A percentile compares a stretch with the other conserved stretches of the same genome.
phyloP scores from a whole-genome alignment of 2,797 vertebrate genomes.

The Cetoscarus ocellatus region DNA sequence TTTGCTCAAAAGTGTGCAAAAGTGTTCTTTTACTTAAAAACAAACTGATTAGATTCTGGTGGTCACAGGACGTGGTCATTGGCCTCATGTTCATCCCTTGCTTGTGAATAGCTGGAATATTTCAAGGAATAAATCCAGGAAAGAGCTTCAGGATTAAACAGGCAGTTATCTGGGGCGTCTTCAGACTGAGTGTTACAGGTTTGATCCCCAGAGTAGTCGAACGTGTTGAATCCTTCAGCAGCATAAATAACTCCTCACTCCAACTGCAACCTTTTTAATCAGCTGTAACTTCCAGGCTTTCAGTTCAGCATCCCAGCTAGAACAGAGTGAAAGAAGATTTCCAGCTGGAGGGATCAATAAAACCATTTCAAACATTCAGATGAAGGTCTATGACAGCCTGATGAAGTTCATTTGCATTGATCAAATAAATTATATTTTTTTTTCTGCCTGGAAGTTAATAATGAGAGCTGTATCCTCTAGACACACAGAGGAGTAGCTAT shows the following conservation, averaged over 20 bases:
- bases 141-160: not conserved
- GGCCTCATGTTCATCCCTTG: too few species aligned
- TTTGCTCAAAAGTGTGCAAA: too few species aligned
- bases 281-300: not conserved
- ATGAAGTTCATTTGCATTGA: conserved; percentile 8
- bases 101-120: too few species aligned
- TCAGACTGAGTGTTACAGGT: conserved; percentile 23
- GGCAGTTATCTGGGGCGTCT: not conserved
- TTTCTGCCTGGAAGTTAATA: too few species aligned
- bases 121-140: too few species aligned
- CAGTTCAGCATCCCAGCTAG: not conserved
- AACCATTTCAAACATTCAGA: conserved; percentile 33
- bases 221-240: not conserved
- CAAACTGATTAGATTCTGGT: too few species aligned
- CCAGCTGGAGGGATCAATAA: conserved; percentile 31
- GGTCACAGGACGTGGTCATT: too few species aligned
- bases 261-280: conserved; percentile 13
- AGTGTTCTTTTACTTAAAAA: too few species aligned
- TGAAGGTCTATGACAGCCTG: conserved; percentile 1
- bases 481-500: too few species aligned
- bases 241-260: conserved; percentile 11
- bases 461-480: too few species aligned
- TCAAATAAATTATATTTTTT: too few species aligned
- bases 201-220: not conserved
- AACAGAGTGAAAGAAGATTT: conserved; percentile 6